Base-by-base conservation (phyloP, 1,140 invertebrate genomes). In the Holcopasites calliopsidis region DNA sequence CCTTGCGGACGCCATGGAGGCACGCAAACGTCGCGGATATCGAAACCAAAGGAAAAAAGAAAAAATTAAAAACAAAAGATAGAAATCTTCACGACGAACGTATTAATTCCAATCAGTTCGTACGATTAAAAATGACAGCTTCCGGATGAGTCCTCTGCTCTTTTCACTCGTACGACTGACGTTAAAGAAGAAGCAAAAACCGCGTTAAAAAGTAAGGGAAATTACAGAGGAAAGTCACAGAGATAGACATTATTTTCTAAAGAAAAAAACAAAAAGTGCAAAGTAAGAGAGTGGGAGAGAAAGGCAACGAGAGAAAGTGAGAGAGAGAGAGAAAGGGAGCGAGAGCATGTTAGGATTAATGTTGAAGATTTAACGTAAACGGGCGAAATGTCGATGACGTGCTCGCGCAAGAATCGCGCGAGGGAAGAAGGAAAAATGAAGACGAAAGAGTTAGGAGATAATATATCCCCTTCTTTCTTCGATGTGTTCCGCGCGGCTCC, bases 211-310 rank as follows among this genome's bases (percentile, higher is more conserved):
- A 16, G 33, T 16, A 50, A 58, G 18, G 21, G 26, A 23, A 31
- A 54, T 23, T 1, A 35, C 21, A 54, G 21, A 26, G 70, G 23
- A 55, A 38, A 57, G 7, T 73, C 61, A 65, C 28, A 65, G 38
- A 74, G 71, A 74, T 74, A 75, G 52, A 79, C 42, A 76, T 79
- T 79, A 78, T 79, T 79, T 79, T 79, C 77, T 66, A 68, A 76
- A 33, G 28, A 47, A 61, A 33, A 42, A 64, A 26, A 52, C 49
- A 54, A 42, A 54, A 55, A 40, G n/a, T 60, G 55, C 38, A 47
- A 40, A 64, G 70, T 60, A 42, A 55, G 18, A 44, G 11, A 54
- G 31, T 16, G 52, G 11, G 65, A 69, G 65, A 75, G 64, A 69
- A 58, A 69, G 54, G 23, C 13, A 69, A 21, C 49, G 75, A 76